Conservation (phyloP, 2,888 invertebrate genomes). For the Epirrhoe tristata region DNA sequence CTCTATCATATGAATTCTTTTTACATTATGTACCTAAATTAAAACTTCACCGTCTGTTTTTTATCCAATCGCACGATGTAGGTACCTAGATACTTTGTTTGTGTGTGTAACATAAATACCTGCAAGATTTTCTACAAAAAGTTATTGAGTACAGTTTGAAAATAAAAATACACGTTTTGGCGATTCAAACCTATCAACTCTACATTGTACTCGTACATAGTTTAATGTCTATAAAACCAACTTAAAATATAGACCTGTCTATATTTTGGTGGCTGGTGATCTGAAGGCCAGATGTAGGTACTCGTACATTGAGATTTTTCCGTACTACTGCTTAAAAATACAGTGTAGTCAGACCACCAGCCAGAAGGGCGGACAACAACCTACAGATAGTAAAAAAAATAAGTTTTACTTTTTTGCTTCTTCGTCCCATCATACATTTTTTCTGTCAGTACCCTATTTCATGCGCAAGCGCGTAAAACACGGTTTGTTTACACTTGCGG, state of each 20-base stretch:
- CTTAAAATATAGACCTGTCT: too few species aligned
- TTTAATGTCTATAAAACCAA: too few species aligned
- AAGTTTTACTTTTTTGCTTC: too few species aligned
- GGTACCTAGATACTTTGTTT: conserved; percentile 36
- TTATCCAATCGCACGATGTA: conserved; percentile 46
- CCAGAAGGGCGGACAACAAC: too few species aligned
- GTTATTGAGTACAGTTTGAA: conserved; percentile 5
- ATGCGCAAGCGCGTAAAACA: conserved; percentile 45
- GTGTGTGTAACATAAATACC: conserved; percentile 37
- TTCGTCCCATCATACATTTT: conserved; percentile 5
- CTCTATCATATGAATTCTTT: not conserved
- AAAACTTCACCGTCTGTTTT: conserved; percentile 45
- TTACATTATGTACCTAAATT: not conserved
- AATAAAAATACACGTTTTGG: not conserved
- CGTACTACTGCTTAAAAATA: too few species aligned
- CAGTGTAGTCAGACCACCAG: too few species aligned
- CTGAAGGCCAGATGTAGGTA: too few species aligned
- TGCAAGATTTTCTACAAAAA: conserved; percentile 12
- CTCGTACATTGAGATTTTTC: too few species aligned
- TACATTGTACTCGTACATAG: too few species aligned
- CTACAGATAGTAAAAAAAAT: too few species aligned
- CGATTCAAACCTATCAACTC: too few species aligned
- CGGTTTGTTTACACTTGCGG: conserved; percentile 53
- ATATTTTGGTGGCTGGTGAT: too few species aligned
- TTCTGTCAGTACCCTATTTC: conserved; percentile 36